Evolutionary conservation across 1,140 invertebrate species (phyloP), one percentile per base, ranked within the genome.

Genomic region (Ceratina japonica): DNA sequence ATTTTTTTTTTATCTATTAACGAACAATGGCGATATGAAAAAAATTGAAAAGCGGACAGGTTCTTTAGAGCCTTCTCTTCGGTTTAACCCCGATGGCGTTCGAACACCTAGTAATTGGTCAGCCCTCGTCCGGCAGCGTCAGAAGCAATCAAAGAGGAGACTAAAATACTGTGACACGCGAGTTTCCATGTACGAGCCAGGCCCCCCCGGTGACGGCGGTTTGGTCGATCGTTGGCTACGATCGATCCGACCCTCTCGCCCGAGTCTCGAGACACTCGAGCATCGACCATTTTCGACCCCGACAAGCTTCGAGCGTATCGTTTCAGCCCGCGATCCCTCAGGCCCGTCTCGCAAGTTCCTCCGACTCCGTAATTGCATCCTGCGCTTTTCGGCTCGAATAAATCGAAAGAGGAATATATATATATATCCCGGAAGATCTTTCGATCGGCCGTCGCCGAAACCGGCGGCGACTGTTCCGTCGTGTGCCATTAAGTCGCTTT

Each of bases 181-280:
- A 37, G 15, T 52, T 37, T 51, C 44, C 56, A 20, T 44, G 44
- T 52, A 44, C 15, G 52, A 75, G 44, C 27, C 22, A 52, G 7
- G 18, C 58, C 12, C 8, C 20, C 51, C 37, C 58, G 49, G 51
- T 64, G 37, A 31, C 44, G 51, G 52, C 49, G 61, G 79, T 80
- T 80, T 80, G 74, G 66, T 80, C 79, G 74, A 80, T 80, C 79
- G 74, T 80, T 80, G 24, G 13, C 4, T 77, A 70, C 74, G 65
- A 80, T 80, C 51, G 66, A 80, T 49, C 59, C 74, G 24, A 13
- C 2, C 13, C 52, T 49, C 62, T 56, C 66, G 51, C 3, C 68
- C 54, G 56, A 52, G 22, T 52, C 49, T 54, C 70, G 70, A 65
- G 70, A 16, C 52, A 58, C 61, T 62, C 58, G 44, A 61, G 65